These are phyloP conservation scores for Hyperoplus lanceolatus DNA, from an alignment of 2,797 vertebrate genomes.

Conservation along the genomic window DNA sequence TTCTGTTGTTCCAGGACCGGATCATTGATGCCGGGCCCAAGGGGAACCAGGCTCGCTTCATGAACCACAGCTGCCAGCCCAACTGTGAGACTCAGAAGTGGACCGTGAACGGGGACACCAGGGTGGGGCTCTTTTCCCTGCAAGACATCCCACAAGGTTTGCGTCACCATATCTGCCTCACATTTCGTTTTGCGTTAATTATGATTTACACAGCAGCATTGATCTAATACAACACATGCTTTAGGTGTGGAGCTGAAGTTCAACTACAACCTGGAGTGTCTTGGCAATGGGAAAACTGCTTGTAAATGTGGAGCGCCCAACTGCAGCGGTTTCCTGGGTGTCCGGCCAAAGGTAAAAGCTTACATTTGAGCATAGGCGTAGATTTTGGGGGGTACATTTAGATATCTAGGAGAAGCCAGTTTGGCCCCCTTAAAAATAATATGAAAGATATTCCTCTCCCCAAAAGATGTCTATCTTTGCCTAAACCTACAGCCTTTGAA, in stretches of 20 bases:
- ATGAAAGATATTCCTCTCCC: not conserved
- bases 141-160: conserved; percentile 96
- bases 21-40: conserved; percentile 99
- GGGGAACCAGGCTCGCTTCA: conserved; percentile 98
- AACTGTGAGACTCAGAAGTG: conserved; percentile 99
- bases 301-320: conserved; percentile 99
- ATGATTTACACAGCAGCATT: not conserved
- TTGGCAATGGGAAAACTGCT: conserved; percentile 97
- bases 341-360: conserved; percentile 93
- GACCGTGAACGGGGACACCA: conserved; percentile 98
- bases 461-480: not conserved
- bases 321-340: conserved; percentile 97
- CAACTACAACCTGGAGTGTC: conserved; percentile 99
- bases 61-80: conserved; percentile 99
- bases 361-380: not conserved
- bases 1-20: conserved; percentile 88
- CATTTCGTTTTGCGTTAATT: not conserved
- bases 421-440: too few species aligned
- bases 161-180: conserved; percentile 6
- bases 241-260: conserved; percentile 97
- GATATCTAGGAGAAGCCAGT: too few species aligned
- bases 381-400: too few species aligned
- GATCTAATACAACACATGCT: conserved; percentile 6
- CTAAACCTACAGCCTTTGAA: not conserved
- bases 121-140: conserved; percentile 96